These are phyloP conservation scores for Antheraea pernyi DNA, from an alignment of 1,140 invertebrate species.

Conservation along the genomic window DNA sequence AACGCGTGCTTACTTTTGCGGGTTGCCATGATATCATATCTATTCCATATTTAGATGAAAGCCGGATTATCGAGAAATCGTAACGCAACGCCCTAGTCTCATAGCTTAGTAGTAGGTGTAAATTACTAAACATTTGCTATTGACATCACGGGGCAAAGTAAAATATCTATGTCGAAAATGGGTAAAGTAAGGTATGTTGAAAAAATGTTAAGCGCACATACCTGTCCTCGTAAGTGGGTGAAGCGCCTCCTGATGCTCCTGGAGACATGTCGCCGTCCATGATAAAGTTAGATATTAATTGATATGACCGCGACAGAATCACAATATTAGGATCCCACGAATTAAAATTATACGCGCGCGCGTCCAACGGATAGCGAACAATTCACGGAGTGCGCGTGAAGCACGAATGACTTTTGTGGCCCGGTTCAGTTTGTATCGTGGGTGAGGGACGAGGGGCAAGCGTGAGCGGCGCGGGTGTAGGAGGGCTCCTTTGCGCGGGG, in stretches of 20 bases:
- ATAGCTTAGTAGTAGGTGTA: too few species aligned
- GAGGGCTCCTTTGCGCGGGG: constrained; percentile 13
- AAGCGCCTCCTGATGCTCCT: constrained; percentile 48
- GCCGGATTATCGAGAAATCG: too few species aligned
- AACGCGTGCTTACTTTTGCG: too few species aligned
- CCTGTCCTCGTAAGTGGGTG: constrained; percentile 62
- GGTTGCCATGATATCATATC: too few species aligned
- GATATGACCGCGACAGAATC: constrained; percentile 23
- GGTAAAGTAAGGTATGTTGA: too few species aligned
- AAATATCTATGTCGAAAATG: too few species aligned
- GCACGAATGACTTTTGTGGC: constrained; percentile 13
- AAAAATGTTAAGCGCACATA: constrained; percentile 28
- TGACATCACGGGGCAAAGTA: too few species aligned
- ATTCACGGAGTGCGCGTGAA: constrained; percentile 24
- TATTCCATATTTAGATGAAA: too few species aligned
- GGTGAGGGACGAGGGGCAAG: constrained; percentile 10
- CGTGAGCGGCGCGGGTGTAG: constrained; percentile 16
- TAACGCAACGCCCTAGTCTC: too few species aligned
- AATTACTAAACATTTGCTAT: too few species aligned
- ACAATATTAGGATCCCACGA: constrained; percentile 28
- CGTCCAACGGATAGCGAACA: constrained; percentile 24
- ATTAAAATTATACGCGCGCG: constrained; percentile 27
- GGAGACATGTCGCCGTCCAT: constrained; percentile 64
- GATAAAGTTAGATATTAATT: constrained; percentile 21
- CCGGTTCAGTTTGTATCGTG: constrained; percentile 11